Base-by-base conservation (phyloP, 35 echinoderm and acorn worm species). In the Ophioderma brevispina region DNA sequence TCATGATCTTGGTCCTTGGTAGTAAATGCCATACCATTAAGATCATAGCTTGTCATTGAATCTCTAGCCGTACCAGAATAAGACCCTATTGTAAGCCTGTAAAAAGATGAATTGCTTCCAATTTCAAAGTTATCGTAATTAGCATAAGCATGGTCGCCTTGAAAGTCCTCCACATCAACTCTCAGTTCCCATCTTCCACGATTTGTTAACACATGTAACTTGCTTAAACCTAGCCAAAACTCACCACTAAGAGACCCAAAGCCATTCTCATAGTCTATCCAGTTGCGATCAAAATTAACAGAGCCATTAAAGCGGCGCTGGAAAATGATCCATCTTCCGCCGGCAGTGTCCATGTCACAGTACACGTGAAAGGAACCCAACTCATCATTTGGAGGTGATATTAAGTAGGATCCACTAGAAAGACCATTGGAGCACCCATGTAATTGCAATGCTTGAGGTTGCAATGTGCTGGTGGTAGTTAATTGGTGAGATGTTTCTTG, bases 241-340 rank as follows among this genome's bases (percentile, higher is more conserved):
- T 85, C 82, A 1, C 82, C 82, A 33, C 59, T 25, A n/a, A 85
- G 28, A 31, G 35, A 38, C 11, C 82, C 82, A 85, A 85, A 85
- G 31, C 82, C 82, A 35, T 36, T 46, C 28, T 56, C 40, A 56
- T 85, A 85, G 35, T 56, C 50, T 25, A 15, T 34, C 40, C 32
- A 85, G 46, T 59, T n/a, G 18, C 23, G 28, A 25, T 56, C 6
- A 41, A 85, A 85, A 34, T 85, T 23, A 2, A 85, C 82, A 63
- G 35, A 40, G 35, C 82, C 82, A 56, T 85, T 43, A 34, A 40
- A 0, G 0, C 82, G 21, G 13, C 46, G 25, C 21, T 85, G 82
- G 30, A 85, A 85, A 2, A 70, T 30, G n/a, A 30, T 6, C 59
- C 59, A 70, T 18, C 5, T 30, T 25, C 59, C 23, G 2, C 28